phyloP scores from a whole-genome alignment of 2,797 vertebrate species.

The Silurus aristotelis region DNA sequence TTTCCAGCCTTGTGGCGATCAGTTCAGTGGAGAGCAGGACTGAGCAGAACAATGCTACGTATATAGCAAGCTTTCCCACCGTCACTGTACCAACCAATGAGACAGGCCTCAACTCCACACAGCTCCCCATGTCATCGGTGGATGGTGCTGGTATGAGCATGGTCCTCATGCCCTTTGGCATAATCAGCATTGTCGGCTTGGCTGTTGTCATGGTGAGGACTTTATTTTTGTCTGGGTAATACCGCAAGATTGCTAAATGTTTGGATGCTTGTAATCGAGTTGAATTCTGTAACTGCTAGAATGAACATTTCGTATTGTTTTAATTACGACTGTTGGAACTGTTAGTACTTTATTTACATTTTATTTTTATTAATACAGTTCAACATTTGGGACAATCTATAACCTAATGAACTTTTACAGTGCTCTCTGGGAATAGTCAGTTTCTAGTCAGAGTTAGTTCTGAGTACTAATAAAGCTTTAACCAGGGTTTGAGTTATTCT shows the following conservation, averaged over 20 bases:
- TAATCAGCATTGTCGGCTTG: slow-evolving; percentile 93
- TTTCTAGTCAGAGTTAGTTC: neutral
- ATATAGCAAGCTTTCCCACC: slow-evolving; percentile 62
- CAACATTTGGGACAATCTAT: neutral
- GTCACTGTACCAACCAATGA: slow-evolving; percentile 77
- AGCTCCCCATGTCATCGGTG: slow-evolving; percentile 74
- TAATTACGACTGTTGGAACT: neutral
- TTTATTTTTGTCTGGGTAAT: neutral
- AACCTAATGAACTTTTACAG: neutral
- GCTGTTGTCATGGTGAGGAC: slow-evolving; percentile 88
- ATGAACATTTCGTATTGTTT: neutral
- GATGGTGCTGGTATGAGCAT: slow-evolving; percentile 80
- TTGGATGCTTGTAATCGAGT: neutral
- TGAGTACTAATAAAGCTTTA: neutral
- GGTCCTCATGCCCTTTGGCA: slow-evolving; percentile 90
- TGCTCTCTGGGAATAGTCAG: neutral
- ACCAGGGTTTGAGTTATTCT: neutral
- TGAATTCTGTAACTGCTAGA: neutral
- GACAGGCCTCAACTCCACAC: slow-evolving; percentile 83
- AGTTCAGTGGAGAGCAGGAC: slow-evolving; percentile 59
- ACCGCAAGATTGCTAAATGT: neutral
- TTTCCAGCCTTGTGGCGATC: slow-evolving; percentile 59
- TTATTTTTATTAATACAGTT: no score
- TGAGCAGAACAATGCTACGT: slow-evolving; percentile 56
- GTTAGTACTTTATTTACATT: neutral